Percentiles rank a stretch among this genome's conserved stretches.
Conservation (phyloP, 2,888 invertebrate species). For the Noctua pronuba region DNA sequence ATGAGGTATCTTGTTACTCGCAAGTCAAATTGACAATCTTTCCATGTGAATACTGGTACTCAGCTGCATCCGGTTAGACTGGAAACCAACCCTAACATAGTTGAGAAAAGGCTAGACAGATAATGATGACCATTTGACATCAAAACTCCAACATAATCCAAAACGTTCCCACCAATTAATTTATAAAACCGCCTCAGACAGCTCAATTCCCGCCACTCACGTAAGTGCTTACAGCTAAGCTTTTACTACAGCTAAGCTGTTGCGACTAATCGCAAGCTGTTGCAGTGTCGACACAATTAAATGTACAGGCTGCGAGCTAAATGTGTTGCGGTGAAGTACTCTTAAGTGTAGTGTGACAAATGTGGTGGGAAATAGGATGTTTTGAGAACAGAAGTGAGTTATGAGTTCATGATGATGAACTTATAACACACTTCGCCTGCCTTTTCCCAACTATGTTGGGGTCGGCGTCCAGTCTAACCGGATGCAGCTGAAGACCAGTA, state of each 20-base stretch:
- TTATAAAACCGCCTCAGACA: constrained; percentile 15
- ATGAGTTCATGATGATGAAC: neutral
- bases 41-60: neutral
- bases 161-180: neutral
- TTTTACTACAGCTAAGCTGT: constrained; percentile 12
- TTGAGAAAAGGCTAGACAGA: neutral
- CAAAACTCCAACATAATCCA: constrained; percentile 15
- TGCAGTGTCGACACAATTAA: constrained; percentile 54
- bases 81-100: neutral
- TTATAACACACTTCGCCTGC: too few relatives aligned
- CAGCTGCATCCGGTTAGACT: neutral
- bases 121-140: neutral
- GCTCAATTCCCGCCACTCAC: constrained; percentile 19
- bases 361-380: neutral
- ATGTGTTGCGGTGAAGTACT: constrained; percentile 44
- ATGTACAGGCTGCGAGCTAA: constrained; percentile 32
- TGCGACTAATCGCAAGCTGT: constrained; percentile 46
- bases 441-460: too few relatives aligned
- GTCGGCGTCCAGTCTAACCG: too few relatives aligned
- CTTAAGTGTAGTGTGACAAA: constrained; percentile 27
- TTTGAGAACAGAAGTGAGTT: neutral
- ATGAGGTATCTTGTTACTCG: neutral
- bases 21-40: too few relatives aligned
- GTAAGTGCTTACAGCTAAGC: constrained; percentile 35
- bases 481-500: too few relatives aligned